Conservation (phyloP, 2,888 invertebrate genomes). For the Eupithecia tripunctaria region DNA sequence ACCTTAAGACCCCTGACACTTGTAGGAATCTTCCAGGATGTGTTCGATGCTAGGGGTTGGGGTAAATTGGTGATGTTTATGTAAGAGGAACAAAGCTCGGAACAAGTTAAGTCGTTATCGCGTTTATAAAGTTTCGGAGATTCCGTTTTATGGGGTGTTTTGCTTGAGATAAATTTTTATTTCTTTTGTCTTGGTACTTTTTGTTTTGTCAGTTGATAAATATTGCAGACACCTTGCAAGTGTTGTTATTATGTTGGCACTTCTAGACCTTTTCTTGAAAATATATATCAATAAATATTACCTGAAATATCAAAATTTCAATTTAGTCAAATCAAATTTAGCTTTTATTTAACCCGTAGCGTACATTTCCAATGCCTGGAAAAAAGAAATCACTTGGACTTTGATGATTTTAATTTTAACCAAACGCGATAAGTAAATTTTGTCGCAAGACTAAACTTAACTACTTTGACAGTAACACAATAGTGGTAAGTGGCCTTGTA, state of each 20-base stretch:
- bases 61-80: slow-evolving; percentile 70
- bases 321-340: too few species aligned
- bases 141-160: slow-evolving; percentile 84
- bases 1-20: slow-evolving; percentile 62
- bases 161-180: slow-evolving; percentile 81
- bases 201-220: slow-evolving; percentile 62
- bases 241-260: slow-evolving; percentile 18
- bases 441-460: too few species aligned
- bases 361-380: not conserved
- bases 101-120: slow-evolving; percentile 83
- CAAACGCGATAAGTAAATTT: too few species aligned
- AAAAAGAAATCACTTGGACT: not conserved
- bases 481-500: too few species aligned
- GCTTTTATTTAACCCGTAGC: not conserved
- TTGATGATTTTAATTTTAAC: too few species aligned
- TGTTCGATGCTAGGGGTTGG: slow-evolving; percentile 38
- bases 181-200: slow-evolving; percentile 71
- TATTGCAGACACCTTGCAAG: slow-evolving; percentile 36
- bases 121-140: slow-evolving; percentile 83
- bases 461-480: too few species aligned
- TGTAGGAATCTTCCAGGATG: slow-evolving; percentile 44
- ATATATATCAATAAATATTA: not conserved
- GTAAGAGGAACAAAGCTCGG: slow-evolving; percentile 78
- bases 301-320: not conserved
- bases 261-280: not conserved